phyloP scores from a whole-genome alignment of 2,797 vertebrate species.

The Catostomus latipinnis region DNA sequence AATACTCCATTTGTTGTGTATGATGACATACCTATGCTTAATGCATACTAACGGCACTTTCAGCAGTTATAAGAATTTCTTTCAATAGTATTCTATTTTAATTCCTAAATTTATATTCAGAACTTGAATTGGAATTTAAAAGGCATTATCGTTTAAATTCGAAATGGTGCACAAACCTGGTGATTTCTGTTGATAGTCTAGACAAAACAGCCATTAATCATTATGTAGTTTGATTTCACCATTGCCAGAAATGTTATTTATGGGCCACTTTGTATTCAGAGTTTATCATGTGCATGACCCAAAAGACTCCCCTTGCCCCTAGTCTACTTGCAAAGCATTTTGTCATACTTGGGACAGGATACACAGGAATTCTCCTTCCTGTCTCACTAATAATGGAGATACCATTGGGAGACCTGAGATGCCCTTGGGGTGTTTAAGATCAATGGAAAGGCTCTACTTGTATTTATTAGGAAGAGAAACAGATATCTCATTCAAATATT shows the following conservation, averaged over 20 bases:
- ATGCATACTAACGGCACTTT: neutral
- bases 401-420: slow-evolving; percentile 50
- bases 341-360: slow-evolving; percentile 18
- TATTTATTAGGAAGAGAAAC: slow-evolving; percentile 63
- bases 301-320: slow-evolving; percentile 47
- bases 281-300: slow-evolving; percentile 29
- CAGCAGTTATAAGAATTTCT: neutral
- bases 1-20: neutral
- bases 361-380: slow-evolving; percentile 53
- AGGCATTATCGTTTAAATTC: neutral
- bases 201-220: neutral
- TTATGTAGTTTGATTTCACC: neutral
- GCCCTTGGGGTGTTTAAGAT: slow-evolving; percentile 58
- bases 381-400: slow-evolving; percentile 59
- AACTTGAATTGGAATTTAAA: neutral
- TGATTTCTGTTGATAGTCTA: neutral
- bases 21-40: neutral
- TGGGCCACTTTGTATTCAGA: slow-evolving; percentile 8
- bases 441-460: slow-evolving; percentile 51
- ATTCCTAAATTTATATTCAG: neutral
- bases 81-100: neutral
- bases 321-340: slow-evolving; percentile 25
- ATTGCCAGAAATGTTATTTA: neutral
- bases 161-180: neutral
- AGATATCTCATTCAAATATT: slow-evolving; percentile 64